Conservation (phyloP, 2,797 vertebrate species). For the Loris lydekkerianus region DNA sequence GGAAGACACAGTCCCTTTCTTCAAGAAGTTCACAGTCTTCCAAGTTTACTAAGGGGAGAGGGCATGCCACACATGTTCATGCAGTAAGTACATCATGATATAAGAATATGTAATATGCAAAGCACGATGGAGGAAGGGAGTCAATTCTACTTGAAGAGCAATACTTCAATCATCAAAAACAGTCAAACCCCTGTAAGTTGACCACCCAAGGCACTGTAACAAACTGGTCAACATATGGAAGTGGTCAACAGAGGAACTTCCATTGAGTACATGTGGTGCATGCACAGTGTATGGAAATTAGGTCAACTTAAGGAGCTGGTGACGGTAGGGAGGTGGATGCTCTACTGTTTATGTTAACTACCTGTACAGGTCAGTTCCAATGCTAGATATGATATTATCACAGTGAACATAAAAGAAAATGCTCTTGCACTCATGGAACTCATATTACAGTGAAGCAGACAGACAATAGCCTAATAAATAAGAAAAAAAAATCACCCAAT, state of each 20-base stretch:
- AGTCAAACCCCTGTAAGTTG: no score
- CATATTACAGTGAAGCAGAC: background rate
- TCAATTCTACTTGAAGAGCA: background rate
- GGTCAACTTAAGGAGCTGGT: no score
- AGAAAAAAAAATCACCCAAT: background rate
- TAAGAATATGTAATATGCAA: background rate
- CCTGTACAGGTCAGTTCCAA: background rate
- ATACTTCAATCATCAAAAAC: background rate
- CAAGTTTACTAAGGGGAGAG: background rate
- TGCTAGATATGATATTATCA: background rate
- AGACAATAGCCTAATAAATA: background rate
- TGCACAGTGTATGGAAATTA: no score
- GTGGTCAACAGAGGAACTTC: no score
- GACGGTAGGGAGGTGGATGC: no score
- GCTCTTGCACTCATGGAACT: background rate
- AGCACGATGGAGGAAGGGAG: background rate
- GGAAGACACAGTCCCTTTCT: background rate
- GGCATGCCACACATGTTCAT: background rate
- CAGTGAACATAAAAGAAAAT: background rate
- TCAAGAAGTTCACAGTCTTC: background rate
- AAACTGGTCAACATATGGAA: no score
- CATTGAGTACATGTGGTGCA: no score
- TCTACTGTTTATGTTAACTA: background rate
- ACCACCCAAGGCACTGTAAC: no score
- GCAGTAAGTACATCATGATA: background rate